These are phyloP conservation scores for Drosophila gaucha DNA, from an alignment of 2,888 invertebrate genomes.

Conservation along the genomic window DNA sequence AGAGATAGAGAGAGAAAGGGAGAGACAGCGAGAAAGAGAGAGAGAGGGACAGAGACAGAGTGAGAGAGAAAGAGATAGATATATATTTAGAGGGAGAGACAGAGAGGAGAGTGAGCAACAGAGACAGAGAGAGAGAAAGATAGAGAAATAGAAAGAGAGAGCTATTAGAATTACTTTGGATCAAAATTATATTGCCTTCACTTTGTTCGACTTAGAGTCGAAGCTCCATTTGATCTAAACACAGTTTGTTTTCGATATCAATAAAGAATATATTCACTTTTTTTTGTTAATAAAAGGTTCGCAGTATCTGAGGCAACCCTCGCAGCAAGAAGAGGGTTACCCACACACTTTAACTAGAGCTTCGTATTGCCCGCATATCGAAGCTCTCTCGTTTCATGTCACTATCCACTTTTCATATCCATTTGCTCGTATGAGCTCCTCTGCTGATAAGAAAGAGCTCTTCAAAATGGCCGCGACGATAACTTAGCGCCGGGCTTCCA, in stretches of 20 bases:
- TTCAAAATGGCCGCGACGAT: conserved; percentile 64
- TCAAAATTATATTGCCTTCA: too few relatives aligned
- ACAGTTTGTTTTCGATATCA: not conserved
- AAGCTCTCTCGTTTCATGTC: conserved; percentile 23
- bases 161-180: too few relatives aligned
- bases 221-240: not conserved
- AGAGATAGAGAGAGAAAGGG: too few relatives aligned
- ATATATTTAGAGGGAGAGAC: too few relatives aligned
- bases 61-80: too few relatives aligned
- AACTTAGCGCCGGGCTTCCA: conserved; percentile 61
- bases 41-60: too few relatives aligned
- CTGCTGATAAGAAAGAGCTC: conserved; percentile 51
- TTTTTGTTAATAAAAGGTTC: not conserved
- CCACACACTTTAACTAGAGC: conserved; percentile 9
- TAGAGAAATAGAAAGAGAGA: too few relatives aligned
- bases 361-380: conserved; percentile 24
- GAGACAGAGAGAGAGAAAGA: too few relatives aligned
- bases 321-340: conserved; percentile 2
- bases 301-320: conserved; percentile 2
- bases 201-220: too few relatives aligned
- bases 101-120: too few relatives aligned
- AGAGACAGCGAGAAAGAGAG: too few relatives aligned
- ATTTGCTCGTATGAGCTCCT: conserved; percentile 19
- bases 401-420: conserved; percentile 49
- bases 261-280: not conserved